These are phyloP conservation scores for Aphaenogaster rudis DNA, from an alignment of 1,140 invertebrate genomes.

Conservation along the genomic window DNA sequence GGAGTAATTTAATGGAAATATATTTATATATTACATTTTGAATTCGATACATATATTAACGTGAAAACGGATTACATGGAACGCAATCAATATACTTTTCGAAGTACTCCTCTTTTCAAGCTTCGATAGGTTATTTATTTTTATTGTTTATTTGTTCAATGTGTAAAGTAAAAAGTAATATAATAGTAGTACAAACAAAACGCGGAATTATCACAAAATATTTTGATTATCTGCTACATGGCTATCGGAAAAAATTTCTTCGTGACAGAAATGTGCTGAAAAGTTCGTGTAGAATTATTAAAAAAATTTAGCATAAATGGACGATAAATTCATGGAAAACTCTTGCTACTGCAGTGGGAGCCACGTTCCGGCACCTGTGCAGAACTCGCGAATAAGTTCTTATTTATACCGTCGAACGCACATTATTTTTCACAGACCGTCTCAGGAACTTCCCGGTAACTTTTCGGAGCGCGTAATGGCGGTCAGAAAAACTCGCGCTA, in stretches of 20 bases:
- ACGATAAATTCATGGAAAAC: constrained; percentile 63
- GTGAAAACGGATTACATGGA: neutral
- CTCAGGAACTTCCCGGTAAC: constrained; percentile 62
- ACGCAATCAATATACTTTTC: neutral
- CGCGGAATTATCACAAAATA: neutral
- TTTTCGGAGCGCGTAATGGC: constrained; percentile 69
- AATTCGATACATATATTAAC: neutral
- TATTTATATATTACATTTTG: neutral
- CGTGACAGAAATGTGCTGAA: constrained; percentile 43
- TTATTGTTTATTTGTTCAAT: neutral
- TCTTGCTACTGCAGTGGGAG: neutral
- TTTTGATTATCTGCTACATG: constrained; percentile 23
- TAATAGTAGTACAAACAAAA: neutral
- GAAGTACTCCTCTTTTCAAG: neutral
- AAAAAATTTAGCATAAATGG: constrained; percentile 67
- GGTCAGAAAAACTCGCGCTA: constrained; percentile 51
- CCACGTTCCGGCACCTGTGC: constrained; percentile 42
- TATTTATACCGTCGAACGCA: constrained; percentile 71
- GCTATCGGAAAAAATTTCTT: constrained; percentile 19
- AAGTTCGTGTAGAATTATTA: constrained; percentile 60
- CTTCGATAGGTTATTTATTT: neutral
- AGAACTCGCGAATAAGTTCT: constrained; percentile 70
- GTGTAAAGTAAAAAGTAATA: neutral
- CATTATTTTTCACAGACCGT: constrained; percentile 69
- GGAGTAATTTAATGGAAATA: neutral